These are phyloP conservation scores for Eudemis profundana DNA, from an alignment of 2,888 invertebrate genomes.

Conservation along the genomic window DNA sequence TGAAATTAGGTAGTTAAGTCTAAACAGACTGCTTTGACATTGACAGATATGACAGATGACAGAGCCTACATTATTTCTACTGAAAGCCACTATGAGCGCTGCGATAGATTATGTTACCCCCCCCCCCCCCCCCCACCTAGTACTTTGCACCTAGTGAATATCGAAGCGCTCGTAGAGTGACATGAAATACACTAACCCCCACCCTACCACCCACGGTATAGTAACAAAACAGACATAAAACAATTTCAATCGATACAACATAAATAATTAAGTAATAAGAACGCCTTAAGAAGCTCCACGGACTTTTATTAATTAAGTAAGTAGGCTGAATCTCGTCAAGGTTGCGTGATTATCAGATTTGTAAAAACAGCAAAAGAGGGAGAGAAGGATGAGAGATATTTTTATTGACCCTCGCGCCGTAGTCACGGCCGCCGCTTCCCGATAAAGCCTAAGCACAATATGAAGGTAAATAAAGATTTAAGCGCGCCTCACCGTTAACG, in stretches of 20 bases:
- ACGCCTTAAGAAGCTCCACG: not conserved
- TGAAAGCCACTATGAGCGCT: too few species aligned
- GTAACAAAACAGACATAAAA: too few species aligned
- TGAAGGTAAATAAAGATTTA: slow-evolving; percentile 43
- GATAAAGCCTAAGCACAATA: slow-evolving; percentile 37
- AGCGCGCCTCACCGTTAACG: slow-evolving; percentile 42
- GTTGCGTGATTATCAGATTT: slow-evolving; percentile 6
- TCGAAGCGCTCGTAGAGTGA: too few species aligned
- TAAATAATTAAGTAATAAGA: not conserved
- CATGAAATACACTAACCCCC: too few species aligned
- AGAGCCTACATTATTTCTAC: too few species aligned
- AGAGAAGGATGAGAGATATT: slow-evolving; percentile 5
- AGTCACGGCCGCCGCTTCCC: slow-evolving; percentile 34
- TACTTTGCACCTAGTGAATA: too few species aligned
- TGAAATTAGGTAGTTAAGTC: too few species aligned
- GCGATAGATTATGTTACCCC: too few species aligned
- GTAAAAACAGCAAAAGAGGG: slow-evolving; percentile 4
- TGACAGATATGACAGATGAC: too few species aligned
- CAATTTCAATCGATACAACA: not conserved
- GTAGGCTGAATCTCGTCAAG: not conserved
- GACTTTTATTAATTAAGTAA: not conserved
- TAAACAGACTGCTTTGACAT: too few species aligned
- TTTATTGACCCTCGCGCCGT: slow-evolving; percentile 13
- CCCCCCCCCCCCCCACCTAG: too few species aligned
- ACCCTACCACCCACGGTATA: too few species aligned